Base-by-base conservation (phyloP, 64 coral and sea anemone species). In the Catalaphyllia jardinei region DNA sequence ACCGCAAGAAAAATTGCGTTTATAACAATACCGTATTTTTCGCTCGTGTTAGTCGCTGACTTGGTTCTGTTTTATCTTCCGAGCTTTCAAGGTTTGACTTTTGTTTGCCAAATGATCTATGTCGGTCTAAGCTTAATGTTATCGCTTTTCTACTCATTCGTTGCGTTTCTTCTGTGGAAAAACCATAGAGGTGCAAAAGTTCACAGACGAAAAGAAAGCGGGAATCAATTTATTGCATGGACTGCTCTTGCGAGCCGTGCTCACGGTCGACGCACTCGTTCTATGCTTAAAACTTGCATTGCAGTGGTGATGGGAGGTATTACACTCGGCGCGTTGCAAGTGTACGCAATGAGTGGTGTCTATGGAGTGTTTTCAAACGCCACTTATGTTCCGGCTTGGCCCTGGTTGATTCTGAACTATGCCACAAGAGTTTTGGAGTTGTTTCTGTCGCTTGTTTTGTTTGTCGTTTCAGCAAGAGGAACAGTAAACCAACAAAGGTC, bases 401-500 rank as follows among this genome's bases (percentile, higher is more conserved):
- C 92, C 12, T 93, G 92, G 92, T 85, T 89, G 80, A 88, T 88
- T 8, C 83, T 89, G 5, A 9, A 93, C 61, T 89, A 80, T 28
- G 72, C 71, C 71, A 51, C 84, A 38, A 74, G 92, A 82, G 13
- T 57, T 55, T 71, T 93, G 61, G 92, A 93, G 38, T 61, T 89
- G 72, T 89, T 84, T 50, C 60, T 93, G 25, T 52, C 79, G 12
- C 30, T 78, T 14, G 55, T 93, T 6, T 54, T 93, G 14, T 93
- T 55, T 73, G 60, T 71, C 4, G 61, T 83, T 52, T 50, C 79
- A 18, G 84, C 63, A 10, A 18, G 63, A 49, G 35, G 9, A 24
- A 85, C 35, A 24, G 35, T 20, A 20, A 49, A 11, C 4, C 81
- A 69, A 50, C 62, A 52, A 7, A 27, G 29, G 12, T 85, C 81